Percentiles rank a stretch among this genome's conserved stretches.
phyloP scores from a whole-genome alignment of 1,140 invertebrate genomes.

The Drosophila quadrilineata region DNA sequence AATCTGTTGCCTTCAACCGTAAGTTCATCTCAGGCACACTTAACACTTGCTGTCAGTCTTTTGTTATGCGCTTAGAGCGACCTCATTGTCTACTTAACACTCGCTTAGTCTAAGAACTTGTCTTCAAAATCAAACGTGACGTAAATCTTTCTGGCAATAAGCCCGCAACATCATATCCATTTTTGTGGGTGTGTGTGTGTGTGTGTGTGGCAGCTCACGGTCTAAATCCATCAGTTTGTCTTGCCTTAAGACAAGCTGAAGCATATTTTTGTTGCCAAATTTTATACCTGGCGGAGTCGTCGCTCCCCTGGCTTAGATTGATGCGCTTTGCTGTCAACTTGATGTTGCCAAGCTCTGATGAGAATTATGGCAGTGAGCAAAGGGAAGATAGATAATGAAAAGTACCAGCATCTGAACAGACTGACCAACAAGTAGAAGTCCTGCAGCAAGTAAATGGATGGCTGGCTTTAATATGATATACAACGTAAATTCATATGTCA shows the following conservation, averaged over 20 bases:
- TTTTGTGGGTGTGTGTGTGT: too few species aligned
- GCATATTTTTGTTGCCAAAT: constrained; percentile 19
- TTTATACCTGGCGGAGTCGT: too few species aligned
- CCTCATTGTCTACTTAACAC: constrained; percentile 1
- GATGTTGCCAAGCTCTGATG: constrained; percentile 11
- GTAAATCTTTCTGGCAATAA: constrained; percentile 27
- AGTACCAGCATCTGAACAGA: constrained; percentile 21
- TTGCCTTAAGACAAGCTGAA: too few species aligned
- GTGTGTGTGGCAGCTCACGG: too few species aligned
- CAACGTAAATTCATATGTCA: too few species aligned
- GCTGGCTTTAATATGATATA: too few species aligned
- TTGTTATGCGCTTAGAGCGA: neutral
- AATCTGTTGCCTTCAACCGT: too few species aligned
- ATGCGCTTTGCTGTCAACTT: constrained; percentile 33
- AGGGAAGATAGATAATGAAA: neutral
- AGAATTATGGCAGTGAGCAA: constrained; percentile 29
- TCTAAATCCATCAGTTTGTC: constrained; percentile 46
- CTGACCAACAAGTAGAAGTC: too few species aligned
- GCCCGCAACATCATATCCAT: too few species aligned
- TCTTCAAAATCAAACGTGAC: constrained; percentile 36
- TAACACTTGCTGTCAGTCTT: neutral
- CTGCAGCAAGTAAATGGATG: too few species aligned
- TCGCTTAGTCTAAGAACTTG: constrained; percentile 10
- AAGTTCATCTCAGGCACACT: neutral
- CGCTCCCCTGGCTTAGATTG: constrained; percentile 25